Evolutionary conservation across 37 sponge, comb jelly and placozoan species (phyloP).

Genomic region (Eunapius fragilis): DNA sequence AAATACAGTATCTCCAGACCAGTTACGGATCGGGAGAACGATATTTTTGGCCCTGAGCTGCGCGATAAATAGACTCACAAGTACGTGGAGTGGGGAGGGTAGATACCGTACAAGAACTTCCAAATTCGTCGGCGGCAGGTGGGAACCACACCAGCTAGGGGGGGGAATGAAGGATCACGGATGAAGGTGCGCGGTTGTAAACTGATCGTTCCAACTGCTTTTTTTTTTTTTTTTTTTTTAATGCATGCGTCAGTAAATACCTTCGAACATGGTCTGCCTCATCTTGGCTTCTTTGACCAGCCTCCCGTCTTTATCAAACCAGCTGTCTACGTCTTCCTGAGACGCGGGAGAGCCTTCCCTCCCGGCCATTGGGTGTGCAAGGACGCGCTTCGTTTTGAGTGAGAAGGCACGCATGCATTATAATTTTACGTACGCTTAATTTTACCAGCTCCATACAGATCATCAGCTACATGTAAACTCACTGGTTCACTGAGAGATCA

Average conservation of each 20-base stretch:
- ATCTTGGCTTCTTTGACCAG: conserved; percentile 71
- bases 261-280: conserved; percentile 65
- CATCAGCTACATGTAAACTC: neutral
- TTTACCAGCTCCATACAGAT: too few relatives aligned
- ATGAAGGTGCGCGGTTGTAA: too few relatives aligned
- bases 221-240: too few relatives aligned
- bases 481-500: neutral
- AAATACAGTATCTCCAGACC: too few relatives aligned
- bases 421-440: neutral
- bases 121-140: conserved; percentile 64
- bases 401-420: neutral
- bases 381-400: neutral
- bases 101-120: conserved; percentile 84
- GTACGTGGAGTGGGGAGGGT: conserved; percentile 71
- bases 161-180: neutral
- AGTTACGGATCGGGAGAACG: too few relatives aligned
- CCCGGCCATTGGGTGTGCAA: neutral
- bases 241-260: conserved; percentile 24
- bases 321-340: conserved; percentile 26
- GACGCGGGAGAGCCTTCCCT: neutral
- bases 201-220: too few relatives aligned
- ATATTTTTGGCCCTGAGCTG: too few relatives aligned
- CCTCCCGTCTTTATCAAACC: conserved; percentile 81
- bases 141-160: conserved; percentile 23
- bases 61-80: too few relatives aligned